Conservation (phyloP, 2,797 vertebrate species). For the Hafferia zeledoni region DNA sequence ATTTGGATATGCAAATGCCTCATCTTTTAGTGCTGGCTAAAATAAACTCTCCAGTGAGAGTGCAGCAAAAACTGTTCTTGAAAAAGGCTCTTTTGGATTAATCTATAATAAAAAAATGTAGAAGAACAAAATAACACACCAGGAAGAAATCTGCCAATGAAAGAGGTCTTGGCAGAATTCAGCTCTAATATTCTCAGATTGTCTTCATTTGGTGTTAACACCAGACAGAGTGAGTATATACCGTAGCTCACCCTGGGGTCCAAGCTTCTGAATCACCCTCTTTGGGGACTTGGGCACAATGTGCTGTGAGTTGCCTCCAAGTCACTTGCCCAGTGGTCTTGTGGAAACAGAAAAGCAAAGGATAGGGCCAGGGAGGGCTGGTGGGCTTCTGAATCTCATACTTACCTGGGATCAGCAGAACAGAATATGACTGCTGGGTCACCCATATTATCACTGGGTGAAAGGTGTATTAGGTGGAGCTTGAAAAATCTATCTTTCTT, state of each 20-base stretch:
- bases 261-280: not conserved
- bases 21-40: not conserved
- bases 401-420: not conserved
- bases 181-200: not conserved
- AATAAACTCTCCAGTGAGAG: not conserved
- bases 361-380: not conserved
- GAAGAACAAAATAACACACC: not conserved
- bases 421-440: not conserved
- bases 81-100: not conserved
- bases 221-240: not conserved
- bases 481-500: not conserved
- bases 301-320: not conserved
- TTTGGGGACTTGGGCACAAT: not conserved
- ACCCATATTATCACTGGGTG: rapidly evolving
- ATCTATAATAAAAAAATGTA: not conserved
- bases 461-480: not conserved
- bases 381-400: not conserved
- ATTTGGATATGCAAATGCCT: not conserved
- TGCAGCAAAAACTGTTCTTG: not conserved
- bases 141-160: not conserved
- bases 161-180: not conserved
- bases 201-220: not conserved
- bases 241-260: rapidly evolving
- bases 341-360: not conserved
- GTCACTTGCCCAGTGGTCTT: not conserved